Conservation (phyloP, 2,113 vertebrate species). For the Parus major region DNA sequence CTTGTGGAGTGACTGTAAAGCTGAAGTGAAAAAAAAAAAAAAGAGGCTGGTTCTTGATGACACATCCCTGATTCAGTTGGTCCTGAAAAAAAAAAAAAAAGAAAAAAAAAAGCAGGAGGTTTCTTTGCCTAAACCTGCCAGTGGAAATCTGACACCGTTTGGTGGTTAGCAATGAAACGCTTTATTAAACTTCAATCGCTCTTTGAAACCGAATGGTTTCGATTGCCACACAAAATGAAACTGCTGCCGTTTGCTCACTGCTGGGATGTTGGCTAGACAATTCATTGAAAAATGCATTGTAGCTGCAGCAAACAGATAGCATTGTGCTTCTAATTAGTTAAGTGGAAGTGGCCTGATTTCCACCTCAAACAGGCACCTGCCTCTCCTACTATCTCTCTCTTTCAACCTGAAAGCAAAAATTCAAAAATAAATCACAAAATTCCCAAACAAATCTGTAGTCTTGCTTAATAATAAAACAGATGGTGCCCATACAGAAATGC, state of each 20-base stretch:
- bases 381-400: not conserved
- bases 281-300: not conserved
- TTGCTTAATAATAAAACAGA: not conserved
- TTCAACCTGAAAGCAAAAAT: not conserved
- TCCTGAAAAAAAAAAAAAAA: not conserved
- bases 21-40: not conserved
- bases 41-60: constrained; percentile 45
- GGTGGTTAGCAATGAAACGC: constrained; percentile 59
- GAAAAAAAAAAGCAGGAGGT: not conserved
- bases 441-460: not conserved
- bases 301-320: not conserved
- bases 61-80: constrained; percentile 66
- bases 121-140: constrained; percentile 70
- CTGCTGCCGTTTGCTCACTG: constrained; percentile 1
- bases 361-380: not conserved
- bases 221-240: constrained; percentile 78
- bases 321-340: not conserved
- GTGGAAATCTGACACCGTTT: constrained; percentile 72
- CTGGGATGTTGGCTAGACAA: constrained; percentile 22
- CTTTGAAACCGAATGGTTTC: constrained; percentile 76
- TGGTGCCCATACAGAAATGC: not conserved
- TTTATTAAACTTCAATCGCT: constrained; percentile 70
- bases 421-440: not conserved
- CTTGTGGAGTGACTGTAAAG: not conserved
- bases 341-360: not conserved